phyloP scores from a whole-genome alignment of 2,113 vertebrate species.

The Oplegnathus fasciatus region DNA sequence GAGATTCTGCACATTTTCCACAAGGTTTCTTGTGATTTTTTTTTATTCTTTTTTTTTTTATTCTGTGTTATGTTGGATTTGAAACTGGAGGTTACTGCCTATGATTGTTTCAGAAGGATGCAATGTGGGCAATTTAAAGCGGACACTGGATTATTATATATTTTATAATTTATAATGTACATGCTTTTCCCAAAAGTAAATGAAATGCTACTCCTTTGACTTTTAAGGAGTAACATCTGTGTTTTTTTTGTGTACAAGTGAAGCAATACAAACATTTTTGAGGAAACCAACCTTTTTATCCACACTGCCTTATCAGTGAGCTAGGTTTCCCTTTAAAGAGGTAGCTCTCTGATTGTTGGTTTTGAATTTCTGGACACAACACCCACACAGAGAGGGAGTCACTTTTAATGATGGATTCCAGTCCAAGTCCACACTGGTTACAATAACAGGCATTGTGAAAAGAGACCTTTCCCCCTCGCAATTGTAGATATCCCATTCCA shows the following conservation, averaged over 20 bases:
- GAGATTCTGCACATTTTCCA: slow-evolving; percentile 69
- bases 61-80: slow-evolving; percentile 52
- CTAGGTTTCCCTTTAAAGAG: slow-evolving; percentile 57
- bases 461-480: slow-evolving; percentile 43
- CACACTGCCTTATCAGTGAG: slow-evolving; percentile 78
- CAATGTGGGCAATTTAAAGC: slow-evolving; percentile 63
- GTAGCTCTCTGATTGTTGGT: slow-evolving; percentile 71
- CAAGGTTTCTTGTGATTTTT: slow-evolving; percentile 52
- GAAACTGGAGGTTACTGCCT: slow-evolving; percentile 77
- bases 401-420: slow-evolving; percentile 69
- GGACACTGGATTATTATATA: slow-evolving; percentile 81
- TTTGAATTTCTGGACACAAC: slow-evolving; percentile 76
- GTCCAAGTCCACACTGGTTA: slow-evolving; percentile 53
- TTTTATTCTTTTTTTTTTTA: slow-evolving; percentile 26
- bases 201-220: slow-evolving; percentile 53
- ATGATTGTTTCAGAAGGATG: slow-evolving; percentile 72
- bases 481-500: slow-evolving; percentile 78
- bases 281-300: slow-evolving; percentile 53
- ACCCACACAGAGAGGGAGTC: slow-evolving; percentile 65
- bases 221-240: slow-evolving; percentile 42
- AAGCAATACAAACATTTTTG: slow-evolving; percentile 58
- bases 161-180: slow-evolving; percentile 76
- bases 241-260: slow-evolving; percentile 43
- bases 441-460: slow-evolving; percentile 79
- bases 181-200: slow-evolving; percentile 58